Percentiles rank a stretch among this genome's conserved stretches.
These are phyloP conservation scores for Drosophila lacicola DNA, from an alignment of 2,888 invertebrate genomes.

Conservation along the genomic window DNA sequence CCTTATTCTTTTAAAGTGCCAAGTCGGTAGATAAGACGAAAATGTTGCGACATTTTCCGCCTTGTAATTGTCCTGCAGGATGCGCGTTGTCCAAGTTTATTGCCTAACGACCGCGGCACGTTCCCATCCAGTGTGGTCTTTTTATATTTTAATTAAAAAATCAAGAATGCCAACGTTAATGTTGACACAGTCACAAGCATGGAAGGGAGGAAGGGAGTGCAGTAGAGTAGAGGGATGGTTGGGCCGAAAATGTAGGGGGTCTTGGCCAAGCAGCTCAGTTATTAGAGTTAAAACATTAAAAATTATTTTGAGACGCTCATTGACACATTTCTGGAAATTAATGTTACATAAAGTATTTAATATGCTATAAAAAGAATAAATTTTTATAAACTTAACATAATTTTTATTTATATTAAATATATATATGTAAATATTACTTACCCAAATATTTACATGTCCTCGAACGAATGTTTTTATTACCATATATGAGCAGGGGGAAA, in stretches of 20 bases:
- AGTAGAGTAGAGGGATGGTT: neutral
- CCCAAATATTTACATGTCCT: no score
- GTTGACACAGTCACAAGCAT: constrained; percentile 45
- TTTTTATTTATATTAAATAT: no score
- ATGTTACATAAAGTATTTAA: constrained; percentile 4
- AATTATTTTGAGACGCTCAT: constrained; percentile 15
- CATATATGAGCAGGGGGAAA: no score
- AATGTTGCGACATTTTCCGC: constrained; percentile 76
- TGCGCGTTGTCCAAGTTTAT: constrained; percentile 79
- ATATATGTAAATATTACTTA: no score
- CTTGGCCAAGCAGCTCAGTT: constrained; percentile 11
- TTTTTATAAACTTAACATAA: no score
- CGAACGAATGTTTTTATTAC: no score
- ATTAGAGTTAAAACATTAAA: constrained; percentile 35
- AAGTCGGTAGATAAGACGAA: constrained; percentile 66
- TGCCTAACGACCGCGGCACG: constrained; percentile 83
- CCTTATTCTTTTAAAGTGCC: constrained; percentile 61
- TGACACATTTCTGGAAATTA: constrained; percentile 42
- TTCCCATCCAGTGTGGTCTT: constrained; percentile 60
- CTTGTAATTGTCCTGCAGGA: constrained; percentile 67
- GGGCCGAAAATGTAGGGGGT: neutral
- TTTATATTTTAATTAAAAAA: constrained; percentile 65
- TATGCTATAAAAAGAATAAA: neutral
- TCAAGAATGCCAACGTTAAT: constrained; percentile 44
- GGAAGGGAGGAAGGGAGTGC: neutral